phyloP scores from a whole-genome alignment of 2,113 vertebrate genomes.

The Phoenicopterus ruber region DNA sequence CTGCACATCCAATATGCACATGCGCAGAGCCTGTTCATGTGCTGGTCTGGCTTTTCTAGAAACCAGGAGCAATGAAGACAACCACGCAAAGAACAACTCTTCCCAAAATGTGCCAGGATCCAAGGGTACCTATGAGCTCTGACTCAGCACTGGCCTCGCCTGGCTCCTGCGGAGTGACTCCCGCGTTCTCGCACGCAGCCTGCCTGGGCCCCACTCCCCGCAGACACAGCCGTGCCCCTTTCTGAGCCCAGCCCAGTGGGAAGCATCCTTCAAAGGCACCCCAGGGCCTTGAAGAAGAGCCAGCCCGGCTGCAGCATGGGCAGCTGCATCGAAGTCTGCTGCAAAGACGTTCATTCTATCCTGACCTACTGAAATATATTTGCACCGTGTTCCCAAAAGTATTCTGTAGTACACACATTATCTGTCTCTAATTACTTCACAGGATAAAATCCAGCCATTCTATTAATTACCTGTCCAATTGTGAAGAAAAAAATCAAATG shows the following conservation, averaged over 20 bases:
- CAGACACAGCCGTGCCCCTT: background rate
- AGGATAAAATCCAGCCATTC: background rate
- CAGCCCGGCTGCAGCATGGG: background rate
- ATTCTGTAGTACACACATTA: background rate
- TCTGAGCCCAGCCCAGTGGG: background rate
- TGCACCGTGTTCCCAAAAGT: background rate
- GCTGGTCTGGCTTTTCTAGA: background rate
- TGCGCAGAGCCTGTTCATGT: background rate
- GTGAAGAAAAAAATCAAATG: background rate
- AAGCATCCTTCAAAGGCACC: background rate
- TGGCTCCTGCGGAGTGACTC: background rate
- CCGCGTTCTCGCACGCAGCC: fast-evolving
- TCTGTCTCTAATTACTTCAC: background rate
- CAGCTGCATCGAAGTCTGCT: fast-evolving
- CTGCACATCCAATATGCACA: fast-evolving
- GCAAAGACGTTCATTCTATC: fast-evolving
- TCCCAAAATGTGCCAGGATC: background rate
- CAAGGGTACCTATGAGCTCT: background rate
- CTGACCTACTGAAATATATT: background rate
- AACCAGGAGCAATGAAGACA: background rate
- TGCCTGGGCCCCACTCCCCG: background rate
- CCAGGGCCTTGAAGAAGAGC: fast-evolving
- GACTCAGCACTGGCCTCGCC: background rate
- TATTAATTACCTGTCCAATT: background rate
- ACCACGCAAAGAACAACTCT: background rate